These are phyloP conservation scores for Drosophila ercepeae DNA, from an alignment of 1,140 invertebrate genomes.

Conservation along the genomic window DNA sequence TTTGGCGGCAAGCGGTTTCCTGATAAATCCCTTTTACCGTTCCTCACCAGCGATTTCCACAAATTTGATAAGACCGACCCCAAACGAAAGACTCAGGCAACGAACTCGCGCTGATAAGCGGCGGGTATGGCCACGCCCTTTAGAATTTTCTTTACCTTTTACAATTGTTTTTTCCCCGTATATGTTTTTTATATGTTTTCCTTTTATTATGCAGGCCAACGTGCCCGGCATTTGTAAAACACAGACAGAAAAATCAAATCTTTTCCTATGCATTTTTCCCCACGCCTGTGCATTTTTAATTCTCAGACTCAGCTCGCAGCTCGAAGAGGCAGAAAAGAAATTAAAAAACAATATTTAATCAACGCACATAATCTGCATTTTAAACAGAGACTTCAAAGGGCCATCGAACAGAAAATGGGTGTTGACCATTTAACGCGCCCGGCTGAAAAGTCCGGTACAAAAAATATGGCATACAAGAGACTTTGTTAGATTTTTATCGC, in stretches of 20 bases:
- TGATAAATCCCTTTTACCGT: slow-evolving; percentile 68
- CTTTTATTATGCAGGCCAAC: slow-evolving; percentile 70
- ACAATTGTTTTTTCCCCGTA: slow-evolving; percentile 21
- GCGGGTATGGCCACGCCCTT: slow-evolving; percentile 1
- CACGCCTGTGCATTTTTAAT: slow-evolving; percentile 64
- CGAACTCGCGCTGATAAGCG: slow-evolving; percentile 51
- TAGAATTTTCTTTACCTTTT: background rate
- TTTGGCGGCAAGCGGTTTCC: slow-evolving; percentile 61
- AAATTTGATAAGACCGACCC: slow-evolving; percentile 56
- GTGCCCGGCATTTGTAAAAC: slow-evolving; percentile 47
- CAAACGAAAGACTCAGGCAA: slow-evolving; percentile 75
- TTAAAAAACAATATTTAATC: slow-evolving; percentile 82
- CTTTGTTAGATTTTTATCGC: slow-evolving; percentile 78
- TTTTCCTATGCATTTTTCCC: slow-evolving; percentile 49
- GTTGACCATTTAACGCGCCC: slow-evolving; percentile 78
- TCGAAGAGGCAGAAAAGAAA: slow-evolving; percentile 49
- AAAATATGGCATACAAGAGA: slow-evolving; percentile 23
- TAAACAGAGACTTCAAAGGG: slow-evolving; percentile 57
- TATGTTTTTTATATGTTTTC: slow-evolving; percentile 37
- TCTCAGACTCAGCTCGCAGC: slow-evolving; percentile 13
- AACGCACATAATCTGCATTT: slow-evolving; percentile 81
- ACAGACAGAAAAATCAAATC: slow-evolving; percentile 31
- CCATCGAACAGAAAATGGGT: slow-evolving; percentile 48
- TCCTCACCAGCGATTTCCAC: slow-evolving; percentile 74
- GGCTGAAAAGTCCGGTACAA: slow-evolving; percentile 13